phyloP scores from a whole-genome alignment of 2,797 vertebrate species.

The Calcarius lapponicus region DNA sequence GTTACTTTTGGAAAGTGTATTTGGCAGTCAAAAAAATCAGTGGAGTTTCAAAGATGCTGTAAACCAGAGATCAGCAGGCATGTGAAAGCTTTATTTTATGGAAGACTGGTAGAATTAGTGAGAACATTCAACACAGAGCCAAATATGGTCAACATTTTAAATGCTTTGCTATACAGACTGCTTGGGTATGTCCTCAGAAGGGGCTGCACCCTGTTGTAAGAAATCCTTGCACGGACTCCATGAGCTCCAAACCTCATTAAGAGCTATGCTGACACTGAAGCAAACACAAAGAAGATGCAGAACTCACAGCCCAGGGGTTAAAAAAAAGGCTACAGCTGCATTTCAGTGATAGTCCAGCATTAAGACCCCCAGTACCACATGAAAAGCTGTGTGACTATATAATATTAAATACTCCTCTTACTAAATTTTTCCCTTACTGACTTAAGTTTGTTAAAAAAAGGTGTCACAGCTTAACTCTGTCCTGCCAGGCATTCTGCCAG shows the following conservation, averaged over 20 bases:
- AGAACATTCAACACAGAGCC: background rate
- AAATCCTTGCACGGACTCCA: background rate
- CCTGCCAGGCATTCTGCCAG: constrained; percentile 38
- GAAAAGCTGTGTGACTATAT: background rate
- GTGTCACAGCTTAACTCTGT: constrained; percentile 23
- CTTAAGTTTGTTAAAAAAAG: background rate
- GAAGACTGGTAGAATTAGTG: background rate
- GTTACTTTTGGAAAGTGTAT: background rate
- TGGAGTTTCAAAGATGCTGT: background rate
- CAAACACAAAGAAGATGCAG: background rate
- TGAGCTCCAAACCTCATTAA: background rate
- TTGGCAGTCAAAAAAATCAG: background rate
- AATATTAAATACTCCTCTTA: background rate
- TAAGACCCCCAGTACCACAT: background rate
- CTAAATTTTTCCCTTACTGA: background rate
- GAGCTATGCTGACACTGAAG: background rate
- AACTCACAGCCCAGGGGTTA: background rate
- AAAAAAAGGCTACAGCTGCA: background rate
- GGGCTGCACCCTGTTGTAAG: background rate
- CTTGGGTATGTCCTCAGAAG: background rate
- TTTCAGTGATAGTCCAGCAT: background rate
- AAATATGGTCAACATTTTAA: background rate
- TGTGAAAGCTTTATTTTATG: background rate
- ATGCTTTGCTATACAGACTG: background rate
- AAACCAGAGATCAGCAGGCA: background rate